Evolutionary conservation across 2,113 vertebrate species (phyloP).

Genomic region (Carassius gibelio): DNA sequence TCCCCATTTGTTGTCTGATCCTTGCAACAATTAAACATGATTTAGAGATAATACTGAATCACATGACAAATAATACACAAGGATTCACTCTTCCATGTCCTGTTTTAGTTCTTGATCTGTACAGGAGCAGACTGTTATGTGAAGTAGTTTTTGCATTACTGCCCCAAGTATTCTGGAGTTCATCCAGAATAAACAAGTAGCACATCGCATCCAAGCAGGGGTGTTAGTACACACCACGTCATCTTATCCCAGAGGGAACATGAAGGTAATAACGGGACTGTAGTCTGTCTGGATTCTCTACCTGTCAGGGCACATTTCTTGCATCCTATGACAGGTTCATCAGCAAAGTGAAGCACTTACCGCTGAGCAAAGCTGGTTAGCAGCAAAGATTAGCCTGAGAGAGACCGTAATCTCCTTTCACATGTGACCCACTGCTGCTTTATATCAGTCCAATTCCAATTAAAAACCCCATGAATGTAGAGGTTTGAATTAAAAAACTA

Average conservation of each 20-base stretch:
- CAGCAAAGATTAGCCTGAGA: constrained; percentile 69
- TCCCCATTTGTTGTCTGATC: background rate
- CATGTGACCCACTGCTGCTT: background rate
- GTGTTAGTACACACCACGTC: background rate
- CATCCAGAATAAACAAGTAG: background rate
- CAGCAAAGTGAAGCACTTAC: constrained; percentile 66
- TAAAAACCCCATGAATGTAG: background rate
- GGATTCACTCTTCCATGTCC: background rate
- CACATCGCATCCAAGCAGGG: background rate
- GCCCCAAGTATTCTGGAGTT: no score
- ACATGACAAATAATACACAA: background rate
- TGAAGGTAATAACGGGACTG: background rate
- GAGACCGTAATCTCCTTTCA: constrained; percentile 67
- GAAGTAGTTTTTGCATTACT: background rate
- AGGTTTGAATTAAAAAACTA: background rate
- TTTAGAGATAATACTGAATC: background rate
- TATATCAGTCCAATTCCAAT: background rate
- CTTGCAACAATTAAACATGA: background rate
- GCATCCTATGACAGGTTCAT: constrained; percentile 49
- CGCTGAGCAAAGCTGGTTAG: constrained; percentile 72
- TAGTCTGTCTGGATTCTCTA: constrained; percentile 5
- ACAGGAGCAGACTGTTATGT: background rate
- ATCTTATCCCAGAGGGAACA: background rate
- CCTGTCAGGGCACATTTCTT: background rate
- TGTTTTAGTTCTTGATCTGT: background rate